phyloP scores from a whole-genome alignment of 92 coral and sea anemone species.

The Desmophyllum pertusum region DNA sequence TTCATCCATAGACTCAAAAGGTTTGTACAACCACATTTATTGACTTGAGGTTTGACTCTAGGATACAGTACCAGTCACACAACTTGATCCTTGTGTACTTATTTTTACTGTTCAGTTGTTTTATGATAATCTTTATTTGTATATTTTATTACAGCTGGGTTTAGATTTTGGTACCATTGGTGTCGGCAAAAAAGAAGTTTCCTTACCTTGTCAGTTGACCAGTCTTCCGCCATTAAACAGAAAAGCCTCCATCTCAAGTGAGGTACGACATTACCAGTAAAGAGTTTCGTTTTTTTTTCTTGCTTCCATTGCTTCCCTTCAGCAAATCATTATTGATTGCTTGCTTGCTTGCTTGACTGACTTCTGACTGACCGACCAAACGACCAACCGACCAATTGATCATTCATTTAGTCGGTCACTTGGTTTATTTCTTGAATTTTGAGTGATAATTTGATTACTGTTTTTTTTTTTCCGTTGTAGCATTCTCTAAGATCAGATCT shows the following conservation, averaged over 20 bases:
- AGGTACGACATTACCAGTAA: conserved; percentile 60
- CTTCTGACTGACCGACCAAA: not conserved
- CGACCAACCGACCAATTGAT: not conserved
- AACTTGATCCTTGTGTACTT: not conserved
- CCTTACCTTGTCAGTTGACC: conserved; percentile 68
- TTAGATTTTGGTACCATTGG: conserved; percentile 70
- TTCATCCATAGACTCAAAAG: too few relatives aligned
- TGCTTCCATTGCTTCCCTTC: not conserved
- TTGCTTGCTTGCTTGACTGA: not conserved
- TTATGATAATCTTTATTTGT: not conserved
- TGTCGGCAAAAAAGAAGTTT: conserved; percentile 65
- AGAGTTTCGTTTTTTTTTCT: not conserved
- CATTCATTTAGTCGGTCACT: not conserved
- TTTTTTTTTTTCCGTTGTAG: conserved; percentile 7
- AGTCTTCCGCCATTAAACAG: conserved; percentile 80
- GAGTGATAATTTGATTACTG: not conserved
- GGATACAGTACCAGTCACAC: not conserved
- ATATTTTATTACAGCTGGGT: conserved; percentile 67
- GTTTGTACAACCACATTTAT: too few relatives aligned
- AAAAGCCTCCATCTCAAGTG: conserved; percentile 66
- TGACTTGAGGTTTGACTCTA: too few relatives aligned
- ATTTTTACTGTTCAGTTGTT: not conserved
- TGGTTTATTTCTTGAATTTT: not conserved
- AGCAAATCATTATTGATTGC: not conserved
- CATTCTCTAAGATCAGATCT: conserved; percentile 61